These are phyloP conservation scores for Poicephalus gulielmi DNA, from an alignment of 2,113 vertebrate species.

Conservation along the genomic window DNA sequence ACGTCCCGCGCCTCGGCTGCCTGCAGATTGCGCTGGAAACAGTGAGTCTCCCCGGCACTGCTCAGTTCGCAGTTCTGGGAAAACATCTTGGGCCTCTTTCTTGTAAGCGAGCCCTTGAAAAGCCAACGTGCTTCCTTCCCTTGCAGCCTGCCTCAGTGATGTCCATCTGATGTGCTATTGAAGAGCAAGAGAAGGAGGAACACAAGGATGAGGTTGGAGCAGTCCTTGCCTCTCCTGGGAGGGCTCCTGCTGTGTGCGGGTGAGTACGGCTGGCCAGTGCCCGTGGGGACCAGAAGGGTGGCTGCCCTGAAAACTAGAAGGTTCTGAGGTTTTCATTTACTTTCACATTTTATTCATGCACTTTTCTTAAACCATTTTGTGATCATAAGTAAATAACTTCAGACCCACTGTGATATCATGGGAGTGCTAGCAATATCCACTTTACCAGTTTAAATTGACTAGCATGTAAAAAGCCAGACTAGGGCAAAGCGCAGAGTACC, in stretches of 20 bases:
- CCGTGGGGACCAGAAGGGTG: background rate
- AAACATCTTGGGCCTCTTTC: background rate
- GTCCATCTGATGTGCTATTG: background rate
- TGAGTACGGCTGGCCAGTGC: background rate
- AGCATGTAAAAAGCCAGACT: background rate
- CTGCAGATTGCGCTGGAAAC: background rate
- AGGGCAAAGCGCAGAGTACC: background rate
- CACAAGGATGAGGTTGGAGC: background rate
- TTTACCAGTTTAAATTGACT: no score
- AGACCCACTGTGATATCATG: no score
- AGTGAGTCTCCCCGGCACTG: background rate
- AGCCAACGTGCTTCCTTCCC: background rate
- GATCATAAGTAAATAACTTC: background rate
- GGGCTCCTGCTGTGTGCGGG: slow-evolving; percentile 19
- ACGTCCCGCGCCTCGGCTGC: background rate
- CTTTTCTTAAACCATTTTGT: background rate
- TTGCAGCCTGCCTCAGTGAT: background rate
- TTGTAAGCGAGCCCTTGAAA: background rate
- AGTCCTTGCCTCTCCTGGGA: background rate
- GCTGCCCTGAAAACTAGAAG: background rate
- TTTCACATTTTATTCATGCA: background rate
- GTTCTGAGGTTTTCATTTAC: accelerated
- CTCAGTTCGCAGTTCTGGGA: background rate
- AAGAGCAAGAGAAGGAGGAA: background rate
- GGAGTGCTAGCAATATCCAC: background rate